These are phyloP conservation scores for Lophochroa leadbeateri DNA, from an alignment of 2,113 vertebrate genomes.

Conservation along the genomic window DNA sequence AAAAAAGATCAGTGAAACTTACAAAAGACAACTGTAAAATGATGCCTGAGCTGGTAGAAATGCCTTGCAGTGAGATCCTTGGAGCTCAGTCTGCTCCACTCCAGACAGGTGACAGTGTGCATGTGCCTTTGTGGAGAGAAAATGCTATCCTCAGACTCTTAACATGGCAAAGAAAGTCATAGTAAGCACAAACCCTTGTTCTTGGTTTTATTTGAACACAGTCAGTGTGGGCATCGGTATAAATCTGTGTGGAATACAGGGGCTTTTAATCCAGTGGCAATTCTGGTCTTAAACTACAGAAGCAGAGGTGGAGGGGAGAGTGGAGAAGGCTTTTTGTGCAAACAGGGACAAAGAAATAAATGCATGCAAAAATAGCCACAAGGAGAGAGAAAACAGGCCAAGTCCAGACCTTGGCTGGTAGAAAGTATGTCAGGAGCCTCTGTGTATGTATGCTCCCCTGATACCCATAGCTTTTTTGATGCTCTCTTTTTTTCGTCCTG, in stretches of 20 bases:
- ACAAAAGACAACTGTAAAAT: not conserved
- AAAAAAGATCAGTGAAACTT: not conserved
- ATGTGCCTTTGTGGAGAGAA: not conserved
- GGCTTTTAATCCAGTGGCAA: not conserved
- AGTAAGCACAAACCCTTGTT: not conserved
- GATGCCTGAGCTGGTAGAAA: not conserved
- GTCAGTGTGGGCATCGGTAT: not conserved
- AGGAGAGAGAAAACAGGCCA: not conserved
- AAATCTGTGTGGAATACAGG: not conserved
- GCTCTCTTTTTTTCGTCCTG: not conserved
- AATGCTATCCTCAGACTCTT: not conserved
- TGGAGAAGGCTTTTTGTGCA: not conserved
- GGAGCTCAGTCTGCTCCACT: not conserved
- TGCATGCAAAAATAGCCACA: not conserved
- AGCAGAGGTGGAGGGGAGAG: not conserved
- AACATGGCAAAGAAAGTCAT: not conserved
- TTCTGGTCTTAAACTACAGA: not conserved
- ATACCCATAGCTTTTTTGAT: not conserved
- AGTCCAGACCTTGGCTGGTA: not conserved
- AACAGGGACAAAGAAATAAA: not conserved
- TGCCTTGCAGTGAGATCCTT: not conserved
- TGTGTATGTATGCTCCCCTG: not conserved
- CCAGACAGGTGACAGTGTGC: not conserved
- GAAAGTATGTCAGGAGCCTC: not conserved
- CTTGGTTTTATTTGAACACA: not conserved